Conservation (phyloP, 2,113 vertebrate species). For the Ascaphus truei region DNA sequence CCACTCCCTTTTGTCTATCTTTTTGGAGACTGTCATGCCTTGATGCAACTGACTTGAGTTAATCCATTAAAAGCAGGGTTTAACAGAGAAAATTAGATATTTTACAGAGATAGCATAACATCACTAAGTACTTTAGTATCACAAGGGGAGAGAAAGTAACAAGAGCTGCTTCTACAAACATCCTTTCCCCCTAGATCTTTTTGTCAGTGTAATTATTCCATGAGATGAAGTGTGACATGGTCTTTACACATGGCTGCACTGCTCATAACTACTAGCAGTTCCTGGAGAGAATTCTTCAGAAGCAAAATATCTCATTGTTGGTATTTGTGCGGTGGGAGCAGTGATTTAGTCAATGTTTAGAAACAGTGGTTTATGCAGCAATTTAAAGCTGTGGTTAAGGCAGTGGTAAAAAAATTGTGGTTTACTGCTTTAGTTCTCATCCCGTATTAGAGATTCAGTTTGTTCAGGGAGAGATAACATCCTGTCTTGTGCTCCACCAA, state of each 20-base stretch:
- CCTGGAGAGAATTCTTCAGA: slow-evolving; percentile 3
- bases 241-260: slow-evolving; percentile 3
- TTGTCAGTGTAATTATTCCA: background rate
- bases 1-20: background rate
- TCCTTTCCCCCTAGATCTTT: background rate
- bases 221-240: slow-evolving; percentile 3
- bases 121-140: background rate
- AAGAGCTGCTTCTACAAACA: background rate
- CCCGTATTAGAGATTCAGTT: too few species aligned
- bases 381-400: background rate
- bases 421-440: too few species aligned
- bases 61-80: background rate
- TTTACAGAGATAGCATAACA: background rate
- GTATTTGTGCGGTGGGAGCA: background rate
- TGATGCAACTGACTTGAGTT: background rate
- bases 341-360: background rate
- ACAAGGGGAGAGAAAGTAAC: background rate
- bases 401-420: too few species aligned
- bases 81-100: background rate
- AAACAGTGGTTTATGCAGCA: background rate
- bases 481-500: too few species aligned
- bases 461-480: too few species aligned
- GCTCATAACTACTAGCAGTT: background rate
- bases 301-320: slow-evolving; percentile 9
- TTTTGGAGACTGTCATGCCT: background rate